Percentiles rank a stretch among this genome's conserved stretches.
These are phyloP conservation scores for Himantopus leucocephalus DNA, from an alignment of 2,113 vertebrate species.

Conservation along the genomic window DNA sequence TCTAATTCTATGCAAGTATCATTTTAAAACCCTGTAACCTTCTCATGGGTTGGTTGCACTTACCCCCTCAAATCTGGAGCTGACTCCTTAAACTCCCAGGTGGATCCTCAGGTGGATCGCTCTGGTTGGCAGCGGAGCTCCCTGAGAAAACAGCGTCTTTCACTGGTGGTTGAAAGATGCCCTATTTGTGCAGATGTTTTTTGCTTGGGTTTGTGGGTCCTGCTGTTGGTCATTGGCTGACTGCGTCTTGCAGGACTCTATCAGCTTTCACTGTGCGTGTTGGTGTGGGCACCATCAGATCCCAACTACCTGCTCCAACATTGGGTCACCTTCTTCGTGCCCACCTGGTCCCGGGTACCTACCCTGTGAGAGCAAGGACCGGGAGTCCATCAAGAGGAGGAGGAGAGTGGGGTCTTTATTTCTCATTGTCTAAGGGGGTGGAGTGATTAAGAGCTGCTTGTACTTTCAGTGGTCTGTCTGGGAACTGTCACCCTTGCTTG, in stretches of 20 bases:
- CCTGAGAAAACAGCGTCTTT: neutral
- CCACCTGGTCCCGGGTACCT: fast-evolving
- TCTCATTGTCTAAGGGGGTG: neutral
- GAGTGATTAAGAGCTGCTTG: neutral
- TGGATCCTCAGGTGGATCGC: neutral
- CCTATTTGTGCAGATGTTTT: neutral
- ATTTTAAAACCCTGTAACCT: neutral
- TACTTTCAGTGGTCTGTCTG: neutral
- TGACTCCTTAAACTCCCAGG: neutral
- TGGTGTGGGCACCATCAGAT: neutral
- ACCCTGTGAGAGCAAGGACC: neutral
- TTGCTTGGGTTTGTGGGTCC: fast-evolving
- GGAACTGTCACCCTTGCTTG: neutral
- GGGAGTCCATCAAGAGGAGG: neutral
- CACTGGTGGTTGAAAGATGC: neutral
- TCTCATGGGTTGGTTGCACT: neutral
- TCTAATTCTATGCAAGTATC: slow-evolving; percentile 53
- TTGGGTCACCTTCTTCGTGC: neutral
- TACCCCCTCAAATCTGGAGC: neutral
- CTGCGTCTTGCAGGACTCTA: fast-evolving
- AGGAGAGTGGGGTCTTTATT: neutral
- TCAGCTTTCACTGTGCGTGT: neutral
- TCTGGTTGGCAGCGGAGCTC: neutral
- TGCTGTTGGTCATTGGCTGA: neutral
- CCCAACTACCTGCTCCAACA: neutral